Evolutionary conservation across 2,888 invertebrate genomes (phyloP), one percentile per base, ranked within the genome.

Genomic region (Phytoseiulus persimilis): DNA sequence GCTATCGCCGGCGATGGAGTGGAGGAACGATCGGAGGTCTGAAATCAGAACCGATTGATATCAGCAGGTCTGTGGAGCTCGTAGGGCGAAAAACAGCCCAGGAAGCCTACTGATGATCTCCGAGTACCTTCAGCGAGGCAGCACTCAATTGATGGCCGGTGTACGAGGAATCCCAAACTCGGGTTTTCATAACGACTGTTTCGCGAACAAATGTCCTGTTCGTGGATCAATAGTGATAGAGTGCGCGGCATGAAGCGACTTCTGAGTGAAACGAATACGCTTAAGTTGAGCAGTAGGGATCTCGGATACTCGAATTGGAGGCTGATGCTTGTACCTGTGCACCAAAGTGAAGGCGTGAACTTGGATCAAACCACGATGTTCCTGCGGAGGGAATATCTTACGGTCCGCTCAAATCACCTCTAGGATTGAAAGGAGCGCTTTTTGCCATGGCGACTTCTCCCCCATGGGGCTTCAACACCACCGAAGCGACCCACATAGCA

Each of bases 111-210:
- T 2, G 83, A 83, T 1, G 32, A 23, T 11, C 14, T 14, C 28
- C 23, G 11, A 28, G 18, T 87, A 87, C 87, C 87, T 39, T 87
- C 31, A 23, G 32, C 31, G 87, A 87, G 5, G 28, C 32, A 33
- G 33, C 87, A 87, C 87, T 87, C 87, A 23, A 87, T 33, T 39
- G 45, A 45, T 18, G 87, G 87, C 39, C 45, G 87, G 33, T 87
- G 87, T 87, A 87, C 33, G 23, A 87, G n/a, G 28, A 87, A 32
- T 87, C 39, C 32, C 9, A 28, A n/a, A 45, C 39, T 9, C 32
- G 87, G 14, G 5, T n/a, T 33, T 3, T 33, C 32, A 23, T 14
- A 33, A 23, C 18, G 5, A 6, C 39, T 31, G 31, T 9, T n/a
- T 9, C 32, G 87, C 23, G 45, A 31, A 45, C 87, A 87, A 6